Evolutionary conservation across 2,113 vertebrate species (phyloP), one percentile per base, ranked within the genome.

Genomic region (Acanthochromis polyacanthus): DNA sequence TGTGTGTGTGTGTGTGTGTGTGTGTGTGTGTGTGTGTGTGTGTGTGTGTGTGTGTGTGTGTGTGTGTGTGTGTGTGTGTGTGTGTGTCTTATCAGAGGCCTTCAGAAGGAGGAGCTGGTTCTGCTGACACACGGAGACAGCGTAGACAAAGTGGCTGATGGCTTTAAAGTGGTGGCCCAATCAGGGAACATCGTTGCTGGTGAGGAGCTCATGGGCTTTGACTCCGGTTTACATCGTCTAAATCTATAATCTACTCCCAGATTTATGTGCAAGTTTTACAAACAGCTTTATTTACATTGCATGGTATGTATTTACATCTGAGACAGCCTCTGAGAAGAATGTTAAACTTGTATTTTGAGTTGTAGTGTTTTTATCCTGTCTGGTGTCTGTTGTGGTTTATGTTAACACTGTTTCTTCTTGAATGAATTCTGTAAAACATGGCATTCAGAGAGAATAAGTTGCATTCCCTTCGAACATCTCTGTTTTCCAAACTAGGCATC

Each of bases 71-170:
- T 19, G 19, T 20, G 12, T 61, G 5, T 83, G 58, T 71, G n/a
- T 82, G 15, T 74, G 56, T 56, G 68, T 66, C 65, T 55, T 43
- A 59, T 81, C 92, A 99, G 98, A 91, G 97, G 98, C 68, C 96
- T 99, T 81, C 97, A 99, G 93, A 99, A 99, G 88, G 98, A 99
- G 84, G 98, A 99, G 80, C 89, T 97, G 57, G 98, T 99, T 61
- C 92, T 99, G 62, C 94, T 99, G 80, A 99, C 98, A 30, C 98
- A 99, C 0, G 98, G 98, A 74, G 98, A 99, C 56, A 99, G 98
- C 1, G 98, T 99, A 82, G 98, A 99, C 93, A 99, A 99, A 92
- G 98, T 99, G 36, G 98, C 98, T 23, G 98, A 99, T 78, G 98
- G 98, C 56, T 99, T 99, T 94, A 99, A 99, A 88, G 96, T 98